Evolutionary conservation across 2,113 vertebrate species (phyloP).

Genomic region (Nothocercus nigrocapillus): DNA sequence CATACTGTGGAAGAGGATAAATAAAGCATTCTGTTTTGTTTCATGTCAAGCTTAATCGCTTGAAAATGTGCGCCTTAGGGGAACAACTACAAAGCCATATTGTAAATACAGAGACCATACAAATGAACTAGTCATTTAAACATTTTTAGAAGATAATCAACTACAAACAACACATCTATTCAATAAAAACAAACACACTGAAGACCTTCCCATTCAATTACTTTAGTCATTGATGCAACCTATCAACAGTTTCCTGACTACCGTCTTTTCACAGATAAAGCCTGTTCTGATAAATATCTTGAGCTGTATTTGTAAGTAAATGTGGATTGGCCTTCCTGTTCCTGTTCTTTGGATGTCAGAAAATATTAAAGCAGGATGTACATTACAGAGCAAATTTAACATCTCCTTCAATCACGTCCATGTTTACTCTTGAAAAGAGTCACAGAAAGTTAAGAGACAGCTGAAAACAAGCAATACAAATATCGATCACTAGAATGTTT

Average conservation of each 20-base stretch:
- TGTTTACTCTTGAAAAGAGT: background rate
- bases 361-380: slow-evolving; percentile 54
- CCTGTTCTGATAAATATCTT: slow-evolving; percentile 81
- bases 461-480: background rate
- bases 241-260: slow-evolving; percentile 80
- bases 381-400: slow-evolving; percentile 16
- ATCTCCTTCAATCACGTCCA: slow-evolving; percentile 23
- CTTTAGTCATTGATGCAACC: slow-evolving; percentile 75
- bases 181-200: slow-evolving; percentile 67
- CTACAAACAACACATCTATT: slow-evolving; percentile 64
- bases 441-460: background rate
- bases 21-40: background rate
- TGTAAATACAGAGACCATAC: slow-evolving; percentile 64
- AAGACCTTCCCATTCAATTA: slow-evolving; percentile 81
- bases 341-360: slow-evolving; percentile 57
- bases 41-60: background rate
- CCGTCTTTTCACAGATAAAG: slow-evolving; percentile 75
- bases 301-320: slow-evolving; percentile 73
- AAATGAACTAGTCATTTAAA: slow-evolving; percentile 36
- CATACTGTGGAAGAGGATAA: background rate
- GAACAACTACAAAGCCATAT: background rate
- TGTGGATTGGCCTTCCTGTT: slow-evolving; percentile 74
- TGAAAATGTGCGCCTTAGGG: background rate
- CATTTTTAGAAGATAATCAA: slow-evolving; percentile 78
- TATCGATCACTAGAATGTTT: background rate